Evolutionary conservation across 2,888 invertebrate species (phyloP).

Genomic region (Orthosia incerta): DNA sequence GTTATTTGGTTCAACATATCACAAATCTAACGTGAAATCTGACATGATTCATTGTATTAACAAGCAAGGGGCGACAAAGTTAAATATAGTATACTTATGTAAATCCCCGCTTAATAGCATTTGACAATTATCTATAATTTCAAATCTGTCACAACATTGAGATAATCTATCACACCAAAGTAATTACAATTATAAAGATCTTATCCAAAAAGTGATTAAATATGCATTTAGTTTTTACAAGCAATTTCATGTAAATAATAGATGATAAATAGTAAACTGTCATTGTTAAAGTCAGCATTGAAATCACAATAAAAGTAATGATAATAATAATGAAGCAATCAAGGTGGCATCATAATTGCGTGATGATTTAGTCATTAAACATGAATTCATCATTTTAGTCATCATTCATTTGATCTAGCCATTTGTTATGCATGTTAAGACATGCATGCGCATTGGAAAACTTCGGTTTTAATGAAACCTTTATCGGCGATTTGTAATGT

Average conservation of each 20-base stretch:
- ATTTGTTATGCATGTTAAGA: slow-evolving; percentile 24
- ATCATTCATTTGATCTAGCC: slow-evolving; percentile 29
- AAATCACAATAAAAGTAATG: slow-evolving; percentile 43
- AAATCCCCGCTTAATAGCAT: slow-evolving; percentile 22
- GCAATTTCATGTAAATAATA: slow-evolving; percentile 20
- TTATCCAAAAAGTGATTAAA: slow-evolving; percentile 42
- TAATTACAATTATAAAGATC: slow-evolving; percentile 20
- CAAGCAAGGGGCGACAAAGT: background rate
- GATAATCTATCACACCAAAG: slow-evolving; percentile 19
- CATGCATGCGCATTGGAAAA: slow-evolving; percentile 22
- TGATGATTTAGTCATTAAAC: slow-evolving; percentile 46
- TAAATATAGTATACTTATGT: background rate
- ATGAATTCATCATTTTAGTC: slow-evolving; percentile 30
- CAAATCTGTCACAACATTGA: slow-evolving; percentile 12
- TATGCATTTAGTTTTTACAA: slow-evolving; percentile 33
- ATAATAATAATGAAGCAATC: slow-evolving; percentile 46
- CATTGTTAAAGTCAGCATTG: slow-evolving; percentile 25
- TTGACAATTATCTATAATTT: slow-evolving; percentile 35
- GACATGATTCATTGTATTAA: slow-evolving; percentile 7
- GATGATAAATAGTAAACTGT: slow-evolving; percentile 44
- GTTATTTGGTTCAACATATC: slow-evolving; percentile 11
- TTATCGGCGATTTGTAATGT: slow-evolving; percentile 37
- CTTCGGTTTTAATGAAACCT: slow-evolving; percentile 20
- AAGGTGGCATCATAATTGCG: slow-evolving; percentile 36
- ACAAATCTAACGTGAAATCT: slow-evolving; percentile 15